A percentile compares a stretch with the other conserved stretches of the same genome.
These are phyloP conservation scores for Liparis tanakae DNA, from an alignment of 2,797 vertebrate species.

Conservation along the genomic window DNA sequence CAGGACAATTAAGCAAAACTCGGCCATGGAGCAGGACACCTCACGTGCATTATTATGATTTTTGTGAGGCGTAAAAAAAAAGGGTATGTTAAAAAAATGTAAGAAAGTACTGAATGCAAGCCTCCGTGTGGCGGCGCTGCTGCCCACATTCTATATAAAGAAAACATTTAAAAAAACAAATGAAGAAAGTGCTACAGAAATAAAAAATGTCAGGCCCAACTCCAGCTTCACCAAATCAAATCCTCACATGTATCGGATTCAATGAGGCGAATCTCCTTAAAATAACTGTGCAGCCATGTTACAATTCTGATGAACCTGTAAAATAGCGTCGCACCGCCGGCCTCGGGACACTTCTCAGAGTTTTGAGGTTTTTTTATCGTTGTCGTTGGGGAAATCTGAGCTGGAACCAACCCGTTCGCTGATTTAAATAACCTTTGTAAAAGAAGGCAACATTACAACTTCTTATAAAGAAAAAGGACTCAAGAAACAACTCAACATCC, in stretches of 20 bases:
- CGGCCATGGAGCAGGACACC: constrained; percentile 19
- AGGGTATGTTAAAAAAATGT: constrained; percentile 3
- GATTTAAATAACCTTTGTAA: constrained; percentile 82
- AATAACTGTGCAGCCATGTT: constrained; percentile 37
- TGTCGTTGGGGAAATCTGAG: constrained; percentile 57
- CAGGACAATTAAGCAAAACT: constrained; percentile 25
- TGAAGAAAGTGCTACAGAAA: constrained; percentile 72
- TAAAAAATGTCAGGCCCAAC: constrained; percentile 56
- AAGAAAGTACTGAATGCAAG: constrained; percentile 36
- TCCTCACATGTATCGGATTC: constrained; percentile 47
- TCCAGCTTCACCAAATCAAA: constrained; percentile 56
- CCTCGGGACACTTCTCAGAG: constrained; percentile 60
- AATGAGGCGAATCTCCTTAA: constrained; percentile 36
- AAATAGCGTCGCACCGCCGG: constrained; percentile 68
- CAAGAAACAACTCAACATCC: constrained; percentile 66
- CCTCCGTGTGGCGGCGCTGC: constrained; percentile 46
- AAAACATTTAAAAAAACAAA: constrained; percentile 39
- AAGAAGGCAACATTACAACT: constrained; percentile 80
- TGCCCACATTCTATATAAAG: constrained; percentile 44
- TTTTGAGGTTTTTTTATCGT: neutral
- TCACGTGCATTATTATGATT: constrained; percentile 27
- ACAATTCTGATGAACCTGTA: constrained; percentile 26
- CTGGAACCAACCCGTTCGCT: constrained; percentile 80
- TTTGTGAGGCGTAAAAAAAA: neutral
- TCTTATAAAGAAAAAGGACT: constrained; percentile 83